Conservation (phyloP, 2,797 vertebrate genomes). For the Philypnodon macrostomus region DNA sequence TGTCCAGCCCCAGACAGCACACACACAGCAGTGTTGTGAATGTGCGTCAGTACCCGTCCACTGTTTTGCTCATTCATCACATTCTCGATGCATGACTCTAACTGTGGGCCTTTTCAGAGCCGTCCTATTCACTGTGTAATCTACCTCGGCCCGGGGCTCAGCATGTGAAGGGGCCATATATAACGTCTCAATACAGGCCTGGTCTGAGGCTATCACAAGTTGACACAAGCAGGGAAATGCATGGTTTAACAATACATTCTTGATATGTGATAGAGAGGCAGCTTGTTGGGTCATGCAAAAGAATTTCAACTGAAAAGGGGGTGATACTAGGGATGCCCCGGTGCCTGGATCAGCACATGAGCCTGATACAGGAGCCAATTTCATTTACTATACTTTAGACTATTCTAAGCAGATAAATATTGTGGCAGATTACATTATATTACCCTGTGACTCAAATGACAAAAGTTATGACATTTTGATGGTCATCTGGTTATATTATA, state of each 20-base stretch:
- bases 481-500: no score
- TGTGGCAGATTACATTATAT: no score
- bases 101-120: slow-evolving; percentile 56
- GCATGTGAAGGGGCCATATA: slow-evolving; percentile 29
- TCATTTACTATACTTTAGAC: no score
- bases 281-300: neutral
- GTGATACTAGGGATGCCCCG: neutral
- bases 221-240: slow-evolving; percentile 5
- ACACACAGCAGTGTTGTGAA: slow-evolving; percentile 2
- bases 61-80: slow-evolving; percentile 76
- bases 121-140: slow-evolving; percentile 65
- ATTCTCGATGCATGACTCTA: slow-evolving; percentile 72
- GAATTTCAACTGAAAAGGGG: neutral
- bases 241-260: neutral
- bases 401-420: no score
- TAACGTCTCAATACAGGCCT: slow-evolving; percentile 11
- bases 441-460: no score
- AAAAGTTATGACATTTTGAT: no score
- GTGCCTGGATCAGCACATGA: no score
- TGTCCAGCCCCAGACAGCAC: no score
- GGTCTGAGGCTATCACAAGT: slow-evolving; percentile 3
- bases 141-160: slow-evolving; percentile 47
- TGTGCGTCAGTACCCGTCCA: slow-evolving; percentile 14
- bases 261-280: neutral
- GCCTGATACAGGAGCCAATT: no score